Evolutionary conservation across 1,140 invertebrate genomes (phyloP).

Genomic region (Oryzaephilus surinamensis): DNA sequence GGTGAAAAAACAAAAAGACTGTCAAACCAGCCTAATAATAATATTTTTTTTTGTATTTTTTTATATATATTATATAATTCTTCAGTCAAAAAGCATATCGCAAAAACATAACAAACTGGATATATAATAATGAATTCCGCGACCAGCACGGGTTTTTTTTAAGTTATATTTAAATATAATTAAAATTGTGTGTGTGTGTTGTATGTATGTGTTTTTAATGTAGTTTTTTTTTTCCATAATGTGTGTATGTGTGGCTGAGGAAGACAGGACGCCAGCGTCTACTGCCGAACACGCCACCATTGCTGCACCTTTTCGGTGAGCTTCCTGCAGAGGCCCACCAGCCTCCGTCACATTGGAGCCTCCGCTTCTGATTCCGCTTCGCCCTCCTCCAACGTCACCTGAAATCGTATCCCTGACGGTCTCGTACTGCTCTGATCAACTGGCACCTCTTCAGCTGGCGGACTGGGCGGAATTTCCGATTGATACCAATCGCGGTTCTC

Average conservation of each 20-base stretch:
- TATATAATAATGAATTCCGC: too few species aligned
- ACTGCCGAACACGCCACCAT: conserved; percentile 64
- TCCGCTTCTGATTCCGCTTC: conserved; percentile 56
- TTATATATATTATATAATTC: too few species aligned
- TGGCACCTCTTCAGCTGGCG: conserved; percentile 43
- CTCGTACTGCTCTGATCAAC: conserved; percentile 18
- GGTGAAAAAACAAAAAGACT: conserved; percentile 19
- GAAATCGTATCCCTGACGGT: conserved; percentile 32
- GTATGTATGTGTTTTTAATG: too few species aligned
- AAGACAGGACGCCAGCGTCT: conserved; percentile 28
- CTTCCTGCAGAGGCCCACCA: conserved; percentile 73
- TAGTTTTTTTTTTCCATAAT: too few species aligned
- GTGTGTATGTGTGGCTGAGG: too few species aligned
- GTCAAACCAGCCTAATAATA: conserved; percentile 21
- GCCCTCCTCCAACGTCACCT: conserved; percentile 79
- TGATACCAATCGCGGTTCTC: conserved; percentile 98
- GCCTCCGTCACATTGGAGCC: conserved; percentile 78
- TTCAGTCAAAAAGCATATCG: conserved; percentile 33
- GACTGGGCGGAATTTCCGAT: conserved; percentile 71
- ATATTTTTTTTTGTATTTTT: too few species aligned
- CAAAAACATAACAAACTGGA: conserved; percentile 29
- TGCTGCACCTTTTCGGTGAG: conserved; percentile 73
- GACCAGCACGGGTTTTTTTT: conserved; percentile 33
- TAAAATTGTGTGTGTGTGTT: too few species aligned
- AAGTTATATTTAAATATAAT: too few species aligned